phyloP scores from a whole-genome alignment of 2,888 invertebrate genomes.

The Mythimna impura region DNA sequence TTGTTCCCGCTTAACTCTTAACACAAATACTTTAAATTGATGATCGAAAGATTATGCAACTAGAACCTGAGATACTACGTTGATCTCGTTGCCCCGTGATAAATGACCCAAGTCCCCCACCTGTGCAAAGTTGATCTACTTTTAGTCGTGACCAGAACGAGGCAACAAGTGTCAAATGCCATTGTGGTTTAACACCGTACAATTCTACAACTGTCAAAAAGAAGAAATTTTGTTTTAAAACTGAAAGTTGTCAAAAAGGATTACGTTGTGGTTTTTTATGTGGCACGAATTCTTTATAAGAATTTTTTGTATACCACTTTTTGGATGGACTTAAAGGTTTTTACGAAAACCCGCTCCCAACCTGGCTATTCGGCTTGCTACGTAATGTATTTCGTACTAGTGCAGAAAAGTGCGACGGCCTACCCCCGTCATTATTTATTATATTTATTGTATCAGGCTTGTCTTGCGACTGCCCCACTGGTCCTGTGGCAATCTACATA shows the following conservation, averaged over 20 bases:
- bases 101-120: slow-evolving; percentile 44
- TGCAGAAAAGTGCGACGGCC: too few species aligned
- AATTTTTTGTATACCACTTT: neutral
- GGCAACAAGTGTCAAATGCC: slow-evolving; percentile 45
- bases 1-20: neutral
- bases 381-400: too few species aligned
- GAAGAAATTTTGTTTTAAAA: neutral
- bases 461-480: too few species aligned
- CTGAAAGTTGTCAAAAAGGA: slow-evolving; percentile 25
- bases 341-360: neutral
- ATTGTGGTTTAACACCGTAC: slow-evolving; percentile 35
- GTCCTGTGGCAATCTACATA: too few species aligned
- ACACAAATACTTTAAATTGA: neutral
- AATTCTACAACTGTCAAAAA: slow-evolving; percentile 13
- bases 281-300: neutral
- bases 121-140: slow-evolving; percentile 44
- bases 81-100: slow-evolving; percentile 25
- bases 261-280: slow-evolving; percentile 14
- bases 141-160: slow-evolving; percentile 49
- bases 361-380: too few species aligned
- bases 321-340: neutral
- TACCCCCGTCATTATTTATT: too few species aligned
- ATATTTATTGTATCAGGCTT: too few species aligned
- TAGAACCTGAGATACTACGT: neutral
- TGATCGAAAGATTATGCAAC: neutral